These are phyloP conservation scores for Hypsibius dujardini DNA, from an alignment of 1,140 invertebrate genomes.

Conservation along the genomic window DNA sequence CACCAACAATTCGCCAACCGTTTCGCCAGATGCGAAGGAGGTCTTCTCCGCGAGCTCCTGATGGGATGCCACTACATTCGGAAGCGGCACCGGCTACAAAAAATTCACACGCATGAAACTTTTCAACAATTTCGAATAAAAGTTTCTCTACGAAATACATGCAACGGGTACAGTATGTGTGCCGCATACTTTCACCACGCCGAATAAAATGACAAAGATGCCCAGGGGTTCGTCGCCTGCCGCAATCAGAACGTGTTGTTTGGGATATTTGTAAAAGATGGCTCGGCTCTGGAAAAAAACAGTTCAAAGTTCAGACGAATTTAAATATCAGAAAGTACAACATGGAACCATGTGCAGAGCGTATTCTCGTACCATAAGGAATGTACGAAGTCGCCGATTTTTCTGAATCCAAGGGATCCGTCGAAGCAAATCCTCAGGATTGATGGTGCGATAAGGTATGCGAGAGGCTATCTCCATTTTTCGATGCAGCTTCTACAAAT, in stretches of 20 bases:
- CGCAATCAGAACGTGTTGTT: neutral
- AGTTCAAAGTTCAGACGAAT: neutral
- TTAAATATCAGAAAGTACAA: neutral
- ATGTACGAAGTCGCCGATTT: neutral
- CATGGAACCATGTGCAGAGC: neutral
- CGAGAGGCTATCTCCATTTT: constrained; percentile 6
- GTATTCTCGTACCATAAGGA: constrained; percentile 6
- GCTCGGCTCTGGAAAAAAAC: neutral
- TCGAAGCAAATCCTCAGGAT: neutral
- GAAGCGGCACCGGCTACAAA: neutral
- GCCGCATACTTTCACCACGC: neutral
- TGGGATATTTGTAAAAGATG: neutral
- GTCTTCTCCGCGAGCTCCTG: neutral
- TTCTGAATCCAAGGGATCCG: neutral
- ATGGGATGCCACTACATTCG: neutral
- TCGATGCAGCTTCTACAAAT: neutral
- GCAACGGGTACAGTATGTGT: no score
- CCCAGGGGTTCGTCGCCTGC: constrained; percentile 2
- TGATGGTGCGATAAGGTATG: neutral
- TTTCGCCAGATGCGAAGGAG: neutral
- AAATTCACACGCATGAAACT: neutral
- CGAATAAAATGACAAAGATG: neutral
- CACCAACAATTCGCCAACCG: neutral
- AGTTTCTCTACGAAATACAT: neutral
- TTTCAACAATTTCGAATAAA: neutral